A percentile compares a stretch with the other conserved stretches of the same genome.
These are phyloP conservation scores for Drosophila falleni DNA, from an alignment of 2,888 invertebrate genomes.

Conservation along the genomic window DNA sequence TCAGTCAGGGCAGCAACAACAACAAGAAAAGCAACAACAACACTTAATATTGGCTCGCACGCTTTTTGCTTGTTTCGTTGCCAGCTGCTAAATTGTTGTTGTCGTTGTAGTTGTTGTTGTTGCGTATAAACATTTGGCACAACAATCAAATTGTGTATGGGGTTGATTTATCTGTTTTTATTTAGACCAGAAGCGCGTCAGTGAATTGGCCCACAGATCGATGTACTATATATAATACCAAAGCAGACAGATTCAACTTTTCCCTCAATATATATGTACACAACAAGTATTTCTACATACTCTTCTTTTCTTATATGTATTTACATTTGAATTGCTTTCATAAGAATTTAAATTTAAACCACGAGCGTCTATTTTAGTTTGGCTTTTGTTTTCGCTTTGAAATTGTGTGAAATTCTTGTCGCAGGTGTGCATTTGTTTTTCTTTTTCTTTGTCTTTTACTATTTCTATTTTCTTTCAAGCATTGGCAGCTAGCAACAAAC, in stretches of 20 bases:
- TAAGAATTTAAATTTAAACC: slow-evolving; percentile 61
- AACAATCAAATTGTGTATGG: slow-evolving; percentile 64
- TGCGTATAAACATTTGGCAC: slow-evolving; percentile 63
- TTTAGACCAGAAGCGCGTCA: slow-evolving; percentile 55
- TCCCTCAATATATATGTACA: neutral
- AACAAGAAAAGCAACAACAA: slow-evolving; percentile 26
- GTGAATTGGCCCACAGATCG: slow-evolving; percentile 59
- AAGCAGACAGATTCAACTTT: slow-evolving; percentile 33
- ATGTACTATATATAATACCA: slow-evolving; percentile 37
- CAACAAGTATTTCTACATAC: neutral
- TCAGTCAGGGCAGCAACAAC: slow-evolving; percentile 30
- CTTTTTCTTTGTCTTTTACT: neutral
- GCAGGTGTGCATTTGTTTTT: slow-evolving; percentile 70
- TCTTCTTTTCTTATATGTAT: neutral
- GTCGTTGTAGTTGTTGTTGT: slow-evolving; percentile 14
- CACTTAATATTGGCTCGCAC: slow-evolving; percentile 45
- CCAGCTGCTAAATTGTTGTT: slow-evolving; percentile 26
- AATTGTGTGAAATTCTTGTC: slow-evolving; percentile 76
- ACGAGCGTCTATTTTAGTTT: slow-evolving; percentile 52
- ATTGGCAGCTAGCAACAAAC: slow-evolving; percentile 67
- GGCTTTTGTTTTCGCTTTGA: slow-evolving; percentile 49
- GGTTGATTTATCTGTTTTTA: slow-evolving; percentile 54
- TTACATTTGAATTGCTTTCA: slow-evolving; percentile 41
- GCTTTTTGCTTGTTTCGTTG: slow-evolving; percentile 38
- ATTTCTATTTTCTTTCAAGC: neutral